Base-by-base conservation (phyloP, 2,888 invertebrate genomes). In the Geotrupes spiniger region DNA sequence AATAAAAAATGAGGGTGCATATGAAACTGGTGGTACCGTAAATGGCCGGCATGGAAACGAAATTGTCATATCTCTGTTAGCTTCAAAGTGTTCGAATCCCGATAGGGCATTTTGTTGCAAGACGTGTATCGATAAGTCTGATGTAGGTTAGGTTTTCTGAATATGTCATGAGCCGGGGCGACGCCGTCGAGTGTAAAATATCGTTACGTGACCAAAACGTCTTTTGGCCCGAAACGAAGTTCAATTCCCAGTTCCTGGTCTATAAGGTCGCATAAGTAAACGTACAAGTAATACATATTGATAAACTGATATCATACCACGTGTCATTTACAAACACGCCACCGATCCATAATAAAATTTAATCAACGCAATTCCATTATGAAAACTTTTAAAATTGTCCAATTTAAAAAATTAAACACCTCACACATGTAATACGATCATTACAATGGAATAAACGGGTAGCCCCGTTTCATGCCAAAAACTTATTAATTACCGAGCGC, bases 161-260 rank as follows among this genome's bases (percentile, higher is more conserved):
- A 68, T 68, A 66, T 66, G 63, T 64, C 66, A 68, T 68, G 68
- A 68, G 61, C 55, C 49, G 47, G 59, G 58, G 63, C 63, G 65
- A 63, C 61, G 29, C 10, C 29, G 10, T 5, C 12, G 29, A 4
- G 10, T 29, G 29, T 29, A 12, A 12, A 29, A 11, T 29, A 29
- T 29, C 10, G 12, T 11, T 29, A 29, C 29, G 29, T 29, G 29
- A 29, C 12, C 29, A 12, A 29, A 29, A 29, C 29, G 12, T 8
- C 10, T 29, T 29, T 29, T n/a, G n/a, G n/a, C n/a, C n/a, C n/a
- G n/a, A n/a, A n/a, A n/a, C n/a, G n/a, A n/a, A n/a, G n/a, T n/a
- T n/a, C n/a, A n/a, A n/a, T n/a, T n/a, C n/a, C n/a, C n/a, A n/a
- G n/a, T n/a, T n/a, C n/a, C n/a, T n/a, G n/a, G n/a, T n/a, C n/a